Evolutionary conservation across 2,113 vertebrate species (phyloP).

Genomic region (Parotia lawesii): DNA sequence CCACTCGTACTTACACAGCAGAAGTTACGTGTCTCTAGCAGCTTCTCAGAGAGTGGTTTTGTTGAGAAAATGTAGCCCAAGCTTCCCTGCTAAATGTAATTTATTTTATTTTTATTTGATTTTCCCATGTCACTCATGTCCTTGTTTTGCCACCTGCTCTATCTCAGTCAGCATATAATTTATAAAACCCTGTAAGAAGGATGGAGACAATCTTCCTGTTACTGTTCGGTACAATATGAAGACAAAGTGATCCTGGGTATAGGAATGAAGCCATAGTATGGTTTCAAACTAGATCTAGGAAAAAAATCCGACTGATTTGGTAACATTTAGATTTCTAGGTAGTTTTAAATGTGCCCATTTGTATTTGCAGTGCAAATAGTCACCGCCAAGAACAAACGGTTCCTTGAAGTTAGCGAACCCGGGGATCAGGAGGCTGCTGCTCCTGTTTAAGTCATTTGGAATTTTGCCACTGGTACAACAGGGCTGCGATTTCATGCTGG

Average conservation of each 20-base stretch:
- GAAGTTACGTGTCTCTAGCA: background rate
- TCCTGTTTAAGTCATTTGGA: background rate
- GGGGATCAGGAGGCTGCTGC: background rate
- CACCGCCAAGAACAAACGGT: background rate
- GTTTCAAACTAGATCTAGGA: background rate
- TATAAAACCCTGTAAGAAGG: background rate
- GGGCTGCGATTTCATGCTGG: conserved; percentile 1
- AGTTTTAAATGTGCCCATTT: background rate
- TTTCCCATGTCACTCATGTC: background rate
- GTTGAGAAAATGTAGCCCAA: background rate
- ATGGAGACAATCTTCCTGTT: background rate
- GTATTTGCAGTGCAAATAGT: background rate
- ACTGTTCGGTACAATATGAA: background rate
- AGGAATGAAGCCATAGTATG: background rate
- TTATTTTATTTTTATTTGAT: conserved; percentile 10
- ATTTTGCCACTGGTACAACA: conserved; percentile 7
- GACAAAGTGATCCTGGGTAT: background rate
- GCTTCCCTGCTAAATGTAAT: background rate
- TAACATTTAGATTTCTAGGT: background rate
- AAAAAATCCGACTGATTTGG: background rate
- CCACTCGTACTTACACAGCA: background rate
- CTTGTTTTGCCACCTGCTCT: conserved; percentile 11
- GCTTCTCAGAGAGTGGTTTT: background rate
- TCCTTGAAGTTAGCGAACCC: background rate
- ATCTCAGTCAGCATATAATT: background rate